Conservation (phyloP, 2,797 vertebrate genomes). For the Enteromius fasciolatus region DNA sequence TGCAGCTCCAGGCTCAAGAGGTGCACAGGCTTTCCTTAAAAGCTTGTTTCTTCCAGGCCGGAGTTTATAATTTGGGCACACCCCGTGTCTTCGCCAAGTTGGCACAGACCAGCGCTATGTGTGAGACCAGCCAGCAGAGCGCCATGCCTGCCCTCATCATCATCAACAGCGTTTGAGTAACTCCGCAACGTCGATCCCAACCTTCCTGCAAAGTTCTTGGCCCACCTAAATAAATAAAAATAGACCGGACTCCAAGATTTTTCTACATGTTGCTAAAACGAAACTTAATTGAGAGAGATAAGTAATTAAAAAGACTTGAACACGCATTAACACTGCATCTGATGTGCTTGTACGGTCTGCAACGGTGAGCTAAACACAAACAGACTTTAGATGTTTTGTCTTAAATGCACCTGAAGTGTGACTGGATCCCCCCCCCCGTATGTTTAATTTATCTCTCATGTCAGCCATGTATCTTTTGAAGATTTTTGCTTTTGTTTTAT, state of each 20-base stretch:
- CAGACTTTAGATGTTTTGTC: slow-evolving; percentile 52
- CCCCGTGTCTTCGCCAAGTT: slow-evolving; percentile 90
- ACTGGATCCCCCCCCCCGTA: neutral
- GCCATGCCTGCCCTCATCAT: slow-evolving; percentile 91
- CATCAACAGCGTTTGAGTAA: slow-evolving; percentile 85
- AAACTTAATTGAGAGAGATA: neutral
- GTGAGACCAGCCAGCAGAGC: slow-evolving; percentile 86
- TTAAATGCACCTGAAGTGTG: slow-evolving; percentile 58
- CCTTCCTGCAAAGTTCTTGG: neutral
- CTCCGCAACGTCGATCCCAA: neutral
- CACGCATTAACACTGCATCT: slow-evolving; percentile 49
- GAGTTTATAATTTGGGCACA: slow-evolving; percentile 96
- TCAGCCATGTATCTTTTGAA: slow-evolving; percentile 38
- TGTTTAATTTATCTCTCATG: slow-evolving; percentile 40
- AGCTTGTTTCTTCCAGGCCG: slow-evolving; percentile 92
- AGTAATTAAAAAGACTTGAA: slow-evolving; percentile 39
- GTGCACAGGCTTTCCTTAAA: slow-evolving; percentile 83
- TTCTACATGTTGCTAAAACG: slow-evolving; percentile 61
- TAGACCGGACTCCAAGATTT: slow-evolving; percentile 49
- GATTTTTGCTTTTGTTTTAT: slow-evolving; percentile 50
- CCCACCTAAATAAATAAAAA: neutral
- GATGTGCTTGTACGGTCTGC: slow-evolving; percentile 54
- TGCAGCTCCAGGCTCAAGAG: slow-evolving; percentile 86
- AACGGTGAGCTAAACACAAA: slow-evolving; percentile 43
- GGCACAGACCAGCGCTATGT: slow-evolving; percentile 79